phyloP scores from a whole-genome alignment of 2,888 invertebrate genomes.

The Drosophila birchii region DNA sequence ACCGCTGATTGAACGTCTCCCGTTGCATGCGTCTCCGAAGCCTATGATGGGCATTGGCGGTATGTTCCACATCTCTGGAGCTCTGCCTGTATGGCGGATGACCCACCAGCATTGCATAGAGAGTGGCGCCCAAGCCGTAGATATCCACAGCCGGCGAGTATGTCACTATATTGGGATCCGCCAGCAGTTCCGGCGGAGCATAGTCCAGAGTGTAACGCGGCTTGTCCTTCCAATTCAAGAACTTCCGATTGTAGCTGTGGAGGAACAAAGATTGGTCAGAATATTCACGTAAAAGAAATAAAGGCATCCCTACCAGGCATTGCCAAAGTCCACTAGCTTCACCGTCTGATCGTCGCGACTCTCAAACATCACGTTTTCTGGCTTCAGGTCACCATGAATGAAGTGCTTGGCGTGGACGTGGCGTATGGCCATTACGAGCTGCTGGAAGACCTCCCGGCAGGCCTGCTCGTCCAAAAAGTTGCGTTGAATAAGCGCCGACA shows the following conservation, averaged over 20 bases:
- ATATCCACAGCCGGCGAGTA: slow-evolving; percentile 97
- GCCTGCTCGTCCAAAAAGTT: slow-evolving; percentile 88
- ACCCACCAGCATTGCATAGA: slow-evolving; percentile 91
- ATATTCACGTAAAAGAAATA: no score
- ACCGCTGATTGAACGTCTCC: slow-evolving; percentile 73
- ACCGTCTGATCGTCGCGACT: slow-evolving; percentile 83
- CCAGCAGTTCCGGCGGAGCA: slow-evolving; percentile 97
- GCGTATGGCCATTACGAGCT: slow-evolving; percentile 92
- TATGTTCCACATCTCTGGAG: slow-evolving; percentile 56
- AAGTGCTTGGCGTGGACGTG: slow-evolving; percentile 94
- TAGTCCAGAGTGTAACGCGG: slow-evolving; percentile 96
- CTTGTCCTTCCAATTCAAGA: slow-evolving; percentile 84
- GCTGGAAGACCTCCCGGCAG: slow-evolving; percentile 92
- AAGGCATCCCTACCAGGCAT: slow-evolving; percentile 86
- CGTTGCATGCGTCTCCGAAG: slow-evolving; percentile 75
- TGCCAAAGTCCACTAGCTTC: slow-evolving; percentile 98
- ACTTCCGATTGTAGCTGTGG: slow-evolving; percentile 67
- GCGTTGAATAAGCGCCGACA: slow-evolving; percentile 81
- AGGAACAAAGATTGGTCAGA: slow-evolving; percentile 9
- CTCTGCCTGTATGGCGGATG: slow-evolving; percentile 90
- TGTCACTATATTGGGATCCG: slow-evolving; percentile 76
- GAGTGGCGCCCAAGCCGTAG: slow-evolving; percentile 97
- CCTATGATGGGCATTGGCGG: slow-evolving; percentile 47
- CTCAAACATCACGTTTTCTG: slow-evolving; percentile 88
- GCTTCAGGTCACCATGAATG: slow-evolving; percentile 97